A percentile compares a stretch with the other conserved stretches of the same genome.
Conservation (phyloP, 1,140 invertebrate species). For the Teleogryllus occipitalis region DNA sequence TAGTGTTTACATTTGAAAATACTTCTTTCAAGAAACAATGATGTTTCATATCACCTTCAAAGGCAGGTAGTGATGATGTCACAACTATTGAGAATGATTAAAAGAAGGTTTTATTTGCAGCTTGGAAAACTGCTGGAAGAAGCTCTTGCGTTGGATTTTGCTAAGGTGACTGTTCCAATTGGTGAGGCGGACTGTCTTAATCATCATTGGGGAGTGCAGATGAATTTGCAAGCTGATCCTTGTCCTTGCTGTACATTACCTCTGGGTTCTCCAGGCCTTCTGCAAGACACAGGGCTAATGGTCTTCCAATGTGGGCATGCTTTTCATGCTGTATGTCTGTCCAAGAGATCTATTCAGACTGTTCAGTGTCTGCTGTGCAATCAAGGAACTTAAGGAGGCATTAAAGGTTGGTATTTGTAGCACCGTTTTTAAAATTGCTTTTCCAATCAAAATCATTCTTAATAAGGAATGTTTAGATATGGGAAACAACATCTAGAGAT, state of each 20-base stretch:
- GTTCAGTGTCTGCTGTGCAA: too few species aligned
- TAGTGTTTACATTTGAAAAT: too few species aligned
- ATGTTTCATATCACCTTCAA: too few species aligned
- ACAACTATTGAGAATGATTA: background rate
- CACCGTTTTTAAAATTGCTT: too few species aligned
- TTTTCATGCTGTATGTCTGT: slow-evolving; percentile 31
- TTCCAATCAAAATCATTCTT: too few species aligned
- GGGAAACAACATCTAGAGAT: too few species aligned
- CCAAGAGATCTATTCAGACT: background rate
- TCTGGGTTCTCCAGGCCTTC: slow-evolving; percentile 36
- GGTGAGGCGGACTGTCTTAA: slow-evolving; percentile 29
- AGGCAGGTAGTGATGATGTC: too few species aligned
- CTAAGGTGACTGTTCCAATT: slow-evolving; percentile 29
- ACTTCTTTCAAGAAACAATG: too few species aligned
- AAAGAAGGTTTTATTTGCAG: slow-evolving; percentile 25
- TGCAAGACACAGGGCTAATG: slow-evolving; percentile 37
- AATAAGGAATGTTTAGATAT: too few species aligned
- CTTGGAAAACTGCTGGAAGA: slow-evolving; percentile 29
- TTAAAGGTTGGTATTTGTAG: too few species aligned
- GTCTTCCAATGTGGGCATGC: slow-evolving; percentile 40
- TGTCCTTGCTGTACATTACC: slow-evolving; percentile 39
- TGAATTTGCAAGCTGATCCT: slow-evolving; percentile 30
- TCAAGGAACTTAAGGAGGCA: too few species aligned
- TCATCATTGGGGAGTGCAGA: slow-evolving; percentile 39
- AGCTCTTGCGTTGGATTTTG: slow-evolving; percentile 32